phyloP scores from a whole-genome alignment of 2,888 invertebrate species.

The Alentia gelatinosa region DNA sequence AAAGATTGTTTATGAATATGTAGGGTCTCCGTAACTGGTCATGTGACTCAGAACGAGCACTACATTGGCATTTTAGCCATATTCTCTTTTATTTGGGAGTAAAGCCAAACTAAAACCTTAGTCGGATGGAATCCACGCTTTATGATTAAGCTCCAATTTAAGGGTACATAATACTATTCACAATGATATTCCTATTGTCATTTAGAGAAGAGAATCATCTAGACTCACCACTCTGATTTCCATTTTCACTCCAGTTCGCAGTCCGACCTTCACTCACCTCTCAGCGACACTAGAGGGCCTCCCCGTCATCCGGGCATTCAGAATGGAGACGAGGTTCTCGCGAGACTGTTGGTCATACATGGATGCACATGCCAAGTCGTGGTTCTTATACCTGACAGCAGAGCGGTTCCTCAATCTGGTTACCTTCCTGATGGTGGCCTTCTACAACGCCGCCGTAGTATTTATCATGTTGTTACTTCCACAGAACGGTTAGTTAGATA shows the following conservation, averaged over 20 bases:
- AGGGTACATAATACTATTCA: too few relatives aligned
- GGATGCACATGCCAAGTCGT: slow-evolving; percentile 92
- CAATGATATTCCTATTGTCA: too few relatives aligned
- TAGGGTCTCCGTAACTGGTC: too few relatives aligned
- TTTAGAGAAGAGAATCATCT: too few relatives aligned
- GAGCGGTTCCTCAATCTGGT: slow-evolving; percentile 96
- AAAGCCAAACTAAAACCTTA: too few relatives aligned
- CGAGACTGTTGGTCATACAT: slow-evolving; percentile 80
- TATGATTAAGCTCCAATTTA: too few relatives aligned
- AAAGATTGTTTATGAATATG: too few relatives aligned
- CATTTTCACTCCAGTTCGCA: slow-evolving; percentile 85
- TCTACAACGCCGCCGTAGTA: slow-evolving; percentile 92
- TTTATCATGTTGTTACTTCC: slow-evolving; percentile 76
- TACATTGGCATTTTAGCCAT: too few relatives aligned
- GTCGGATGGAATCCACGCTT: too few relatives aligned
- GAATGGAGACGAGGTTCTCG: slow-evolving; percentile 88
- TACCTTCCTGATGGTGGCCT: slow-evolving; percentile 92
- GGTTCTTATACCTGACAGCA: slow-evolving; percentile 93
- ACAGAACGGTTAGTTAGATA: background rate
- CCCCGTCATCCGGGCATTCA: slow-evolving; percentile 93
- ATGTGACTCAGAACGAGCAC: too few relatives aligned
- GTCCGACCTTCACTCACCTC: slow-evolving; percentile 95
- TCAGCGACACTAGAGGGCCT: slow-evolving; percentile 93
- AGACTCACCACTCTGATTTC: too few relatives aligned
- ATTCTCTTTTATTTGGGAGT: too few relatives aligned